phyloP scores from a whole-genome alignment of 2,888 invertebrate genomes.

The Nephrotoma guestfalica region DNA sequence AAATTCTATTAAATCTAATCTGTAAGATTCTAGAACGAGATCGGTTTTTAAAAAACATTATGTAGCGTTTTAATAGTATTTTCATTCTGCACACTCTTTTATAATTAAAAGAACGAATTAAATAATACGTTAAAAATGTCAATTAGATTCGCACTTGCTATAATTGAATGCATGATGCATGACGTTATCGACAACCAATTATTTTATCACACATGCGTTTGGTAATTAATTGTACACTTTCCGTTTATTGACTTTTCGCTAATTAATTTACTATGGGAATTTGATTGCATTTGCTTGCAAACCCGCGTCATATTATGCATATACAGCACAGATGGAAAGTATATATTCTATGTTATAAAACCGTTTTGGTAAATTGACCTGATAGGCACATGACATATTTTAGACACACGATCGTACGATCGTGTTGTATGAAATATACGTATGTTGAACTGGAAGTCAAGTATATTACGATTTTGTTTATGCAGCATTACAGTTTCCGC shows the following conservation, averaged over 20 bases:
- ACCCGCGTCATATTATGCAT: not conserved
- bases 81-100: not conserved
- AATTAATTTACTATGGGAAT: not conserved
- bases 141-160: not conserved
- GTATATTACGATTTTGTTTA: not conserved
- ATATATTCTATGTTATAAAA: not conserved
- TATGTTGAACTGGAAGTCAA: not conserved
- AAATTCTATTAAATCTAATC: too few species aligned
- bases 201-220: not conserved
- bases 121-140: not conserved
- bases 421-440: not conserved
- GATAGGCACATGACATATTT: not conserved
- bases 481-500: not conserved
- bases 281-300: not conserved
- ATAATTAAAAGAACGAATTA: not conserved
- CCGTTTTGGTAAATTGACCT: not conserved
- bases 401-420: not conserved
- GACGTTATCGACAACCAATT: not conserved
- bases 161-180: not conserved
- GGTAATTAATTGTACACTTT: not conserved
- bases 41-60: too few species aligned
- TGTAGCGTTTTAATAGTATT: not conserved
- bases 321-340: not conserved
- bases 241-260: not conserved
- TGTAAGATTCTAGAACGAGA: too few species aligned